phyloP scores from a whole-genome alignment of 1,140 invertebrate genomes.

The Microvelia longipes region DNA sequence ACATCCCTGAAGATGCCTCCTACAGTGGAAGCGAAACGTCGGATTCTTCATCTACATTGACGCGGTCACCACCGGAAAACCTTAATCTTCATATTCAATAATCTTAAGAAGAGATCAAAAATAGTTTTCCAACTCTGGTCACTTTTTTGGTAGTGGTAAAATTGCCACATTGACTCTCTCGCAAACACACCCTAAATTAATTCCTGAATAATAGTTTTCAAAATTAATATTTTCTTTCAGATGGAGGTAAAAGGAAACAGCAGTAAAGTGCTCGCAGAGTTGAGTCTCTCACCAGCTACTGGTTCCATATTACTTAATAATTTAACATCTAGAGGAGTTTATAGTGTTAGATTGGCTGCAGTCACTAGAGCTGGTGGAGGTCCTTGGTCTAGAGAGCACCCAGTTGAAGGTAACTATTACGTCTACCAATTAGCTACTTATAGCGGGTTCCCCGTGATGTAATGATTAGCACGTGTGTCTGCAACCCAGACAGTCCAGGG shows the following conservation, averaged over 20 bases:
- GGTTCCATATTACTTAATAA: slow-evolving; percentile 56
- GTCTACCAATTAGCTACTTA: background rate
- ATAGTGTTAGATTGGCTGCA: slow-evolving; percentile 55
- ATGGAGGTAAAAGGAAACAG: slow-evolving; percentile 42
- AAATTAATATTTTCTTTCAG: slow-evolving; percentile 28
- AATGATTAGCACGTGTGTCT: no score
- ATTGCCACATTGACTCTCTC: no score
- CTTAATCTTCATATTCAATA: no score
- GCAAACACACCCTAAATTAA: no score
- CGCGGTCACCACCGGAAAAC: no score
- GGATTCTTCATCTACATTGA: no score
- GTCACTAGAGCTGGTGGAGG: slow-evolving; percentile 51
- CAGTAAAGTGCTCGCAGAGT: slow-evolving; percentile 43
- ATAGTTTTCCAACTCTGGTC: no score
- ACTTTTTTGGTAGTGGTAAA: no score
- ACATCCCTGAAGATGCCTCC: no score
- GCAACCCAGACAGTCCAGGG: no score
- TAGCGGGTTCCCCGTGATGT: background rate
- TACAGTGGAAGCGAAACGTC: no score
- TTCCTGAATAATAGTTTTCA: background rate
- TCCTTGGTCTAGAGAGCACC: slow-evolving; percentile 39
- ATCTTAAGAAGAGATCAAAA: no score
- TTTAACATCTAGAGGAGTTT: slow-evolving; percentile 47
- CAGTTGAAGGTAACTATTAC: slow-evolving; percentile 1
- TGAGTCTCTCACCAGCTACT: slow-evolving; percentile 53